phyloP scores from a whole-genome alignment of 2,113 vertebrate species.

The Arizona elegans region DNA sequence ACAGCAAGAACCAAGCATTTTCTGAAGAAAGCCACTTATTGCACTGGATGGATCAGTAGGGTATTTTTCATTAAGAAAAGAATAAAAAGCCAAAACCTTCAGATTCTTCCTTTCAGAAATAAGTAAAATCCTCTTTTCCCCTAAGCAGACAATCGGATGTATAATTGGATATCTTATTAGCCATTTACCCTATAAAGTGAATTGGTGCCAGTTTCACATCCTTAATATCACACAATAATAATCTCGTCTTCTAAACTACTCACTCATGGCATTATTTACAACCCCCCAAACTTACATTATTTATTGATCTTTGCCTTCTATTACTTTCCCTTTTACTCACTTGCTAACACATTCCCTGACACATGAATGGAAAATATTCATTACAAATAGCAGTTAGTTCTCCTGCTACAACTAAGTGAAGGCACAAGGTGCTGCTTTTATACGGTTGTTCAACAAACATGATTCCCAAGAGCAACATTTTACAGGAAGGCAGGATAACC shows the following conservation, averaged over 20 bases:
- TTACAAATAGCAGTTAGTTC: not conserved
- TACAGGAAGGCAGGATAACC: constrained; percentile 52
- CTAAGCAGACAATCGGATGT: not conserved
- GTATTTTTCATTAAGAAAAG: not conserved
- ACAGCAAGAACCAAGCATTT: not conserved
- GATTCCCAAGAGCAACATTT: constrained; percentile 33
- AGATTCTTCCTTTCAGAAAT: not conserved
- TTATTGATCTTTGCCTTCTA: not conserved
- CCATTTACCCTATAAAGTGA: not conserved
- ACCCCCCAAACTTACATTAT: not conserved
- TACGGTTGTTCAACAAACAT: constrained; percentile 47
- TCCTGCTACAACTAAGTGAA: constrained; percentile 22
- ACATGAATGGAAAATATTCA: not conserved
- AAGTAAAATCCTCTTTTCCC: not conserved
- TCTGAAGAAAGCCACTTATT: not conserved
- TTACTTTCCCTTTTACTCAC: not conserved
- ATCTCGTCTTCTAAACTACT: constrained; percentile 28
- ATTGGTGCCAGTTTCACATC: not conserved
- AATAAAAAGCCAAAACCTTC: not conserved
- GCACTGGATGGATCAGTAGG: not conserved
- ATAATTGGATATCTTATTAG: not conserved
- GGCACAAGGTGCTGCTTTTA: constrained; percentile 38
- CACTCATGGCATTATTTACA: constrained; percentile 14
- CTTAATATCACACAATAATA: constrained; percentile 2
- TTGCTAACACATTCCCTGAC: not conserved